A percentile compares a stretch with the other conserved stretches of the same genome.
Conservation (phyloP, 92 coral and sea anemone species). For the Palythoa heliodiscus region DNA sequence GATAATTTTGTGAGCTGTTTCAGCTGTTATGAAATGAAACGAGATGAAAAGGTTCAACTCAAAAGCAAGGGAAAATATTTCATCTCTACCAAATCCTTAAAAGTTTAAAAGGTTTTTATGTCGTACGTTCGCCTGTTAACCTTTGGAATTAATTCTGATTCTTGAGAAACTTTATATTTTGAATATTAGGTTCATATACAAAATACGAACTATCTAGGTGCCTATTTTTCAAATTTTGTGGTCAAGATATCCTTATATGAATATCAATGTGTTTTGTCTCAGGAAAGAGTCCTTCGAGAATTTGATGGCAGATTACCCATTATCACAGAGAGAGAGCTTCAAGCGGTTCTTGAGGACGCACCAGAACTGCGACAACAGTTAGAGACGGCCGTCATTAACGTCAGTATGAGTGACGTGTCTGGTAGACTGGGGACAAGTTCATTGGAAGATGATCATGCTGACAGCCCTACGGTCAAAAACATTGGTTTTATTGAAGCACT, state of each 20-base stretch:
- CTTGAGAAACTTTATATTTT: too few relatives aligned
- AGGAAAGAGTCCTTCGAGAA: slow-evolving; percentile 72
- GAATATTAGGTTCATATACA: background rate
- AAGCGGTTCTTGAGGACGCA: slow-evolving; percentile 62
- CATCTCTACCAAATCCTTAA: too few relatives aligned
- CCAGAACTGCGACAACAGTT: slow-evolving; percentile 73
- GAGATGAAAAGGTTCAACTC: too few relatives aligned
- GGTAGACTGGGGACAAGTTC: slow-evolving; percentile 43
- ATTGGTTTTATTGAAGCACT: slow-evolving; percentile 29
- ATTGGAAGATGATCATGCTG: slow-evolving; percentile 42
- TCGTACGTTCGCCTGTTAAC: too few relatives aligned
- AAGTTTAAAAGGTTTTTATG: too few relatives aligned
- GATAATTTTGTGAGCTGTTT: too few relatives aligned
- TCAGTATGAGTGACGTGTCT: slow-evolving; percentile 74
- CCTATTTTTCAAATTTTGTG: background rate
- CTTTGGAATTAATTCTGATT: too few relatives aligned
- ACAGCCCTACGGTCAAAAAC: slow-evolving; percentile 7
- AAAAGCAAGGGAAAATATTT: too few relatives aligned
- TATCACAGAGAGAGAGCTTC: slow-evolving; percentile 75
- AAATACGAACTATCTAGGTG: background rate
- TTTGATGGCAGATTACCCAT: slow-evolving; percentile 84
- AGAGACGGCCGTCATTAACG: slow-evolving; percentile 56
- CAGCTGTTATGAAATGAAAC: too few relatives aligned
- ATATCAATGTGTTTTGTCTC: background rate
- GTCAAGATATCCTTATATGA: background rate